Conservation (phyloP, 2,113 vertebrate species). For the Pseudorasbora parva region DNA sequence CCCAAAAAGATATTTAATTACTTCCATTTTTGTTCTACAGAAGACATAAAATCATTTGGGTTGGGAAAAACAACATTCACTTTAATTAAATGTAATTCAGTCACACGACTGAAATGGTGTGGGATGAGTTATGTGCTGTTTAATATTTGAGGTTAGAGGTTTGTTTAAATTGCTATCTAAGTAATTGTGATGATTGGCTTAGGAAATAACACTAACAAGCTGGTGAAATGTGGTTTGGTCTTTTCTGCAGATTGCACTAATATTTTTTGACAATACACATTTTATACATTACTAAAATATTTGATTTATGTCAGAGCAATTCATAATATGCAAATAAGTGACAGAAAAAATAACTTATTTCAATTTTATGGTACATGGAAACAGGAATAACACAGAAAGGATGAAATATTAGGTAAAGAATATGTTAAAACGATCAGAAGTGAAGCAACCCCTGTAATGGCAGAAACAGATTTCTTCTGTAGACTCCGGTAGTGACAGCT, state of each 20-base stretch:
- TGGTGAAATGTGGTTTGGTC: background rate
- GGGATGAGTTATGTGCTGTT: background rate
- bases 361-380: conserved; percentile 9
- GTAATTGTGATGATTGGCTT: background rate
- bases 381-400: conserved; percentile 13
- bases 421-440: conserved; percentile 44
- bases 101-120: background rate
- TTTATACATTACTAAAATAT: background rate
- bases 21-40: too few relatives aligned
- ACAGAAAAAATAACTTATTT: background rate
- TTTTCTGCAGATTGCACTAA: background rate
- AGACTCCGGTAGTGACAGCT: conserved; percentile 43
- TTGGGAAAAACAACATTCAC: too few relatives aligned
- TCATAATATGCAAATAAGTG: background rate
- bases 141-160: background rate
- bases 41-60: too few relatives aligned
- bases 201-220: conserved; percentile 3
- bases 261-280: background rate
- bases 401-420: conserved; percentile 10
- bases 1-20: too few relatives aligned
- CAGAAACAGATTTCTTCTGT: background rate
- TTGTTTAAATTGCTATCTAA: conserved; percentile 50
- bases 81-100: too few relatives aligned
- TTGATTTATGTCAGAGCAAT: background rate
- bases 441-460: conserved; percentile 45